Evolutionary conservation across 2,888 invertebrate species (phyloP).

Genomic region (Epirrita christyi): DNA sequence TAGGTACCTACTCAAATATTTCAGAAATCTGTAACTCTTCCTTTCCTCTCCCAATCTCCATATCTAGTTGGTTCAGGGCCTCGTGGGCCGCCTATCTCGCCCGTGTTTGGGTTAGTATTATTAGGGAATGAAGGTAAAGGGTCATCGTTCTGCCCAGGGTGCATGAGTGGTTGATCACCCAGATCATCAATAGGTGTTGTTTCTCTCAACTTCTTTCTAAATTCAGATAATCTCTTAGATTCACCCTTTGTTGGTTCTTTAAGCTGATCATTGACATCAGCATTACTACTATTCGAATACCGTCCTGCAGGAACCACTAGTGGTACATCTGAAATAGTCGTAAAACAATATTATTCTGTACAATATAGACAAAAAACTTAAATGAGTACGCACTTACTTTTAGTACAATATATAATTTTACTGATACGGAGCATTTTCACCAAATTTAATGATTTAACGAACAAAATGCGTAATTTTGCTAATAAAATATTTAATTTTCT

Average conservation of each 20-base stretch:
- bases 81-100: slow-evolving; percentile 97
- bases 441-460: too few relatives aligned
- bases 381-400: neutral
- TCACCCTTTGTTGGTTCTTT: slow-evolving; percentile 51
- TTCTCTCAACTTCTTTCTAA: slow-evolving; percentile 90
- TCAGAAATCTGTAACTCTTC: slow-evolving; percentile 97
- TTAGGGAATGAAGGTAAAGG: slow-evolving; percentile 94
- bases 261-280: slow-evolving; percentile 40
- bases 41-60: slow-evolving; percentile 99
- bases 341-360: neutral
- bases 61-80: slow-evolving; percentile 99
- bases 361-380: neutral
- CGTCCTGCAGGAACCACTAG: slow-evolving; percentile 31
- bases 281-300: slow-evolving; percentile 50
- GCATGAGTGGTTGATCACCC: slow-evolving; percentile 89
- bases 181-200: slow-evolving; percentile 88
- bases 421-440: neutral
- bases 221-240: slow-evolving; percentile 85
- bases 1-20: neutral
- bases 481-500: too few relatives aligned
- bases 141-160: slow-evolving; percentile 92
- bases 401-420: neutral
- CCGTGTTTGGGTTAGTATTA: slow-evolving; percentile 95
- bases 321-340: slow-evolving; percentile 24
- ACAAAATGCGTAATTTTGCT: too few relatives aligned